Evolutionary conservation across 2,113 vertebrate genomes (phyloP).

Genomic region (Mus spicilegus): DNA sequence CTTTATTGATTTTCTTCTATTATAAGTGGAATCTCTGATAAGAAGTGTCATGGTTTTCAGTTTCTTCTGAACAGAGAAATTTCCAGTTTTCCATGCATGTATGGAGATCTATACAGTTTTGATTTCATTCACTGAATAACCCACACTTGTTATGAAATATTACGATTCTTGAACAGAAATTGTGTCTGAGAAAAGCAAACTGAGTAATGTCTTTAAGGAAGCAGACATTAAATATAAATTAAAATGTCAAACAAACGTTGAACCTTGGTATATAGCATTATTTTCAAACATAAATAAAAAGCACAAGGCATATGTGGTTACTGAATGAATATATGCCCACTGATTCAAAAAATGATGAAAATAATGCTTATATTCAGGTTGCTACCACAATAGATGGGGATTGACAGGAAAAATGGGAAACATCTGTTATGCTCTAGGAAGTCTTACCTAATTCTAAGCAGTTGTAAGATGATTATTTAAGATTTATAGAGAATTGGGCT

Average conservation of each 20-base stretch:
- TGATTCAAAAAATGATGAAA: conserved; percentile 6
- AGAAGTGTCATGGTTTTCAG: background rate
- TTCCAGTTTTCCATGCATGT: background rate
- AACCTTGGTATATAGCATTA: background rate
- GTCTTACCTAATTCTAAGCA: conserved; percentile 50
- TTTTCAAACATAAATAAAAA: background rate
- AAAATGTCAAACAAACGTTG: background rate
- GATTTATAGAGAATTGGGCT: conserved; percentile 26
- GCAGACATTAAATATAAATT: background rate
- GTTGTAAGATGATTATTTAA: conserved; percentile 5
- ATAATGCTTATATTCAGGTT: background rate
- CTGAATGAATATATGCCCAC: background rate
- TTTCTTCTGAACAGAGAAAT: background rate
- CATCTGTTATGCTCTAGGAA: conserved; percentile 42
- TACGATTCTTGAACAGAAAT: background rate
- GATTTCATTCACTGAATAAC: conserved; percentile 6
- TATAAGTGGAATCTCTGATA: background rate
- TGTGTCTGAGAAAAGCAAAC: background rate
- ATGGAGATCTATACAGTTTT: background rate
- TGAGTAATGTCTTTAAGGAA: background rate
- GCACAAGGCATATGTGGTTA: background rate
- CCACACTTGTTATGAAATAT: background rate
- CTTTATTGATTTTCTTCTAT: background rate
- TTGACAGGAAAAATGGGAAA: background rate
- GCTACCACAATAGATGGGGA: background rate